These are phyloP conservation scores for Drosophila nr. perissopoda DNA, from an alignment of 2,888 invertebrate genomes.

Conservation along the genomic window DNA sequence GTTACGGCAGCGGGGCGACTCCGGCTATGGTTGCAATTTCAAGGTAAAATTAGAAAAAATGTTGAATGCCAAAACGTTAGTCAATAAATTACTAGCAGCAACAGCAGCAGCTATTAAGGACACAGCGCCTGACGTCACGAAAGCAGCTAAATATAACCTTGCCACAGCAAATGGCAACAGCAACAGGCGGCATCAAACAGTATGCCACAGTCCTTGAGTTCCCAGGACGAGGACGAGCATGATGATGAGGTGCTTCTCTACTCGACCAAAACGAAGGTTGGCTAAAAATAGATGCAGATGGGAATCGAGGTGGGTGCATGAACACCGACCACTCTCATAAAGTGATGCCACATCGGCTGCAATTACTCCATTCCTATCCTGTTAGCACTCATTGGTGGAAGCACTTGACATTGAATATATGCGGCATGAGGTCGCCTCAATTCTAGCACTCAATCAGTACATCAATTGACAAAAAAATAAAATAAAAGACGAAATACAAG, in stretches of 20 bases:
- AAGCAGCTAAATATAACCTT: slow-evolving; percentile 33
- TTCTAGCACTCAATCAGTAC: slow-evolving; percentile 57
- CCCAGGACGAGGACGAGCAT: slow-evolving; percentile 28
- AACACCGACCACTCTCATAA: slow-evolving; percentile 7
- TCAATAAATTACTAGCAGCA: slow-evolving; percentile 22
- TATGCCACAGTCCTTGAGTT: slow-evolving; percentile 44
- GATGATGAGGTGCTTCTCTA: slow-evolving; percentile 9
- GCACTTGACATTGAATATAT: slow-evolving; percentile 70
- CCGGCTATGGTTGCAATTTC: neutral
- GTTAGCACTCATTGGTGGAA: slow-evolving; percentile 15
- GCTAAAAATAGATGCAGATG: slow-evolving; percentile 15
- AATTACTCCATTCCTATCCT: neutral
- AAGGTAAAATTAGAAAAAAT: neutral
- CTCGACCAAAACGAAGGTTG: slow-evolving; percentile 13
- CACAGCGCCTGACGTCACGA: slow-evolving; percentile 44
- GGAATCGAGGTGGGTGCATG: slow-evolving; percentile 1
- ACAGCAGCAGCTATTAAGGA: slow-evolving; percentile 33
- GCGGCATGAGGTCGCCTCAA: slow-evolving; percentile 40
- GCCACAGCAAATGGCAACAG: slow-evolving; percentile 19
- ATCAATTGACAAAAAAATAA: slow-evolving; percentile 53
- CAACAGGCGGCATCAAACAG: slow-evolving; percentile 39
- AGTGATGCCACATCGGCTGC: slow-evolving; percentile 35
- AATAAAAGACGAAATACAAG: slow-evolving; percentile 25
- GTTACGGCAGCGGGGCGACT: neutral
- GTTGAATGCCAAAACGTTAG: slow-evolving; percentile 30